Evolutionary conservation across 1,140 invertebrate species (phyloP).

Genomic region (Trissolcus basalis): DNA sequence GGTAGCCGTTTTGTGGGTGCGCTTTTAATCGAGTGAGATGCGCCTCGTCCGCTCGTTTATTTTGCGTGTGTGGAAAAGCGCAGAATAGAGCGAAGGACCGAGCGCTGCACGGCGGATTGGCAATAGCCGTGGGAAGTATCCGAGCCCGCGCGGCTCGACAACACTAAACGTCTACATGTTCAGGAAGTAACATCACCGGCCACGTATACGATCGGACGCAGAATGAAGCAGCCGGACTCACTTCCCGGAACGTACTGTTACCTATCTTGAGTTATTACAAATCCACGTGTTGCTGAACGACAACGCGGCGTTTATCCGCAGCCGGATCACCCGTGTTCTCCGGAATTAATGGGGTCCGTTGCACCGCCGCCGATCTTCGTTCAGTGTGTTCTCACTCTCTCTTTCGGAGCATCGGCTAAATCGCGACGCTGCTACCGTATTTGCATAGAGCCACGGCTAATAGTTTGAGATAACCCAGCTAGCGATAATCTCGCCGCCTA

Average conservation of each 20-base stretch:
- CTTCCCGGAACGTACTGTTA: slow-evolving; percentile 65
- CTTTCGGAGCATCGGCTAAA: slow-evolving; percentile 39
- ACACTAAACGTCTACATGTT: slow-evolving; percentile 67
- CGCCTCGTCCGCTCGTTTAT: slow-evolving; percentile 59
- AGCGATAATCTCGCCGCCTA: slow-evolving; percentile 51
- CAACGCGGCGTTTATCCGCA: slow-evolving; percentile 65
- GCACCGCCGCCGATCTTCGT: slow-evolving; percentile 60
- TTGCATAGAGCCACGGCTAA: slow-evolving; percentile 73
- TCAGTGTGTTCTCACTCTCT: slow-evolving; percentile 49
- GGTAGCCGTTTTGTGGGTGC: slow-evolving; percentile 31
- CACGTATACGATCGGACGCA: slow-evolving; percentile 60
- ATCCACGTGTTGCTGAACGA: slow-evolving; percentile 66
- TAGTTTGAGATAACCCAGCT: slow-evolving; percentile 69
- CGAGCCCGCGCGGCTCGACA: slow-evolving; percentile 62
- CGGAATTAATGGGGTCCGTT: slow-evolving; percentile 72
- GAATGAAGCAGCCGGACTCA: slow-evolving; percentile 59
- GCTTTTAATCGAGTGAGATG: slow-evolving; percentile 48
- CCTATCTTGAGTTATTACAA: slow-evolving; percentile 60
- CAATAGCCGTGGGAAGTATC: slow-evolving; percentile 75
- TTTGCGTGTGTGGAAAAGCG: slow-evolving; percentile 56
- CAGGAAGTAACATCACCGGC: slow-evolving; percentile 55
- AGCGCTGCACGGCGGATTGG: slow-evolving; percentile 64
- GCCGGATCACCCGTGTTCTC: slow-evolving; percentile 69
- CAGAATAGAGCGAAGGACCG: slow-evolving; percentile 54
- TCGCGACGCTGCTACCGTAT: slow-evolving; percentile 66